Percentiles rank a stretch among this genome's conserved stretches.
Evolutionary conservation across 2,888 invertebrate species (phyloP).

Genomic region (Conistra vaccinii): DNA sequence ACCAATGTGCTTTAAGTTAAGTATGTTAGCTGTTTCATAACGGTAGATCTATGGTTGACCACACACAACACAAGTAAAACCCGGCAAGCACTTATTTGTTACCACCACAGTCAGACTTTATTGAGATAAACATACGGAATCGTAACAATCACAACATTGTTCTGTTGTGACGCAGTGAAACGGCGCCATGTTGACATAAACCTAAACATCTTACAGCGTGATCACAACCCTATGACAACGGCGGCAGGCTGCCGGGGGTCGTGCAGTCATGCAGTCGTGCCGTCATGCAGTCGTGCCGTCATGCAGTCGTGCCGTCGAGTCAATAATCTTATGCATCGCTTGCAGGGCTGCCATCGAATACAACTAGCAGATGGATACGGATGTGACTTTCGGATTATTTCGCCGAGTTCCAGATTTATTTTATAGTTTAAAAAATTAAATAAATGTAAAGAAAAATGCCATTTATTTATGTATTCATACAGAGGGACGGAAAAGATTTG

Average conservation of each 20-base stretch:
- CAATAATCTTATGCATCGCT: constrained; percentile 31
- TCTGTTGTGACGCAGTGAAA: neutral
- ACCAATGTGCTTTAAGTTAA: too few relatives aligned
- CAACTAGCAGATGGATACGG: neutral
- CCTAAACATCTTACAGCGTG: neutral
- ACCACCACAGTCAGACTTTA: too few relatives aligned
- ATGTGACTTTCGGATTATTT: constrained; percentile 10
- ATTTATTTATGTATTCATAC: neutral
- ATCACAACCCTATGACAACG: neutral
- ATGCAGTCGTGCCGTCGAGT: neutral
- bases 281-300: too few relatives aligned
- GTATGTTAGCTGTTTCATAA: neutral
- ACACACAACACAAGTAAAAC: neutral
- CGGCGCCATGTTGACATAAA: neutral
- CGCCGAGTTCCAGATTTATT: neutral
- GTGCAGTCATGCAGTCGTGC: neutral
- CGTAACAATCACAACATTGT: neutral
- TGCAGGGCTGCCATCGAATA: constrained; percentile 5
- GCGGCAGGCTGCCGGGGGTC: neutral
- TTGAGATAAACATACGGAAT: neutral
- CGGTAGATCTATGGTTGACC: neutral
- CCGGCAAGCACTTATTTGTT: neutral
- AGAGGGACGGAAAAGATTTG: neutral
- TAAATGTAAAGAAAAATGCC: neutral
- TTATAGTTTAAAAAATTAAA: neutral